Conservation (phyloP, 1,140 invertebrate species). For the Pachyrhynchus sulphureomaculatus region DNA sequence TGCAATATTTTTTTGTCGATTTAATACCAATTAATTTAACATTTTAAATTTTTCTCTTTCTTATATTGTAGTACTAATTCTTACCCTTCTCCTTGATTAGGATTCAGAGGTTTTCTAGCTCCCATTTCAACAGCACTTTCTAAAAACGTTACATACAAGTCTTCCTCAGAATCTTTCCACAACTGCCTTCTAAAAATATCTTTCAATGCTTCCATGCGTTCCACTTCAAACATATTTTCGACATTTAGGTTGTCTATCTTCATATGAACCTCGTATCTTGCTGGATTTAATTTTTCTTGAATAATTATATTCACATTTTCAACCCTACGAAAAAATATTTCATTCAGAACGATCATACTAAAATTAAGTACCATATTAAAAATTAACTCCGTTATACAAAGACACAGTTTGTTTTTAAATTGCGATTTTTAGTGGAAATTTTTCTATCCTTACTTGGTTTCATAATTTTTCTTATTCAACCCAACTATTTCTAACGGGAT, state of each 20-base stretch:
- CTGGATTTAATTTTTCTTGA: conserved; percentile 64
- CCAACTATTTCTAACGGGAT: conserved; percentile 72
- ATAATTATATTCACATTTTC: conserved; percentile 65
- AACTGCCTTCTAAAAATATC: conserved; percentile 71
- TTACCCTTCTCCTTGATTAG: conserved; percentile 84
- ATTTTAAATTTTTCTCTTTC: too few species aligned
- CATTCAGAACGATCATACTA: too few species aligned
- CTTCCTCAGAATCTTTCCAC: conserved; percentile 62
- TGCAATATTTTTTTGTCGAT: too few species aligned
- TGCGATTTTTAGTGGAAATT: too few species aligned
- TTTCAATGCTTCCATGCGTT: conserved; percentile 67
- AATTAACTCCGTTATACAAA: too few species aligned
- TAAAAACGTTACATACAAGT: conserved; percentile 80
- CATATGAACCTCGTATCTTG: conserved; percentile 76
- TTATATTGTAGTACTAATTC: too few species aligned
- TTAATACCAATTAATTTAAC: too few species aligned
- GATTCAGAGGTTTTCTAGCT: conserved; percentile 75
- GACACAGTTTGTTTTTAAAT: too few species aligned
- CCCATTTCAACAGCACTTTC: conserved; percentile 81
- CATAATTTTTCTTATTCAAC: conserved; percentile 73
- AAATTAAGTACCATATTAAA: too few species aligned
- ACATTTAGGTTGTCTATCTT: conserved; percentile 89
- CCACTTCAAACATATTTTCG: conserved; percentile 73
- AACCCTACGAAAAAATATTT: conserved; percentile 48
- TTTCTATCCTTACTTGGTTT: conserved; percentile 63